Conservation (phyloP, 2,113 vertebrate species). For the Galeopterus variegatus region DNA sequence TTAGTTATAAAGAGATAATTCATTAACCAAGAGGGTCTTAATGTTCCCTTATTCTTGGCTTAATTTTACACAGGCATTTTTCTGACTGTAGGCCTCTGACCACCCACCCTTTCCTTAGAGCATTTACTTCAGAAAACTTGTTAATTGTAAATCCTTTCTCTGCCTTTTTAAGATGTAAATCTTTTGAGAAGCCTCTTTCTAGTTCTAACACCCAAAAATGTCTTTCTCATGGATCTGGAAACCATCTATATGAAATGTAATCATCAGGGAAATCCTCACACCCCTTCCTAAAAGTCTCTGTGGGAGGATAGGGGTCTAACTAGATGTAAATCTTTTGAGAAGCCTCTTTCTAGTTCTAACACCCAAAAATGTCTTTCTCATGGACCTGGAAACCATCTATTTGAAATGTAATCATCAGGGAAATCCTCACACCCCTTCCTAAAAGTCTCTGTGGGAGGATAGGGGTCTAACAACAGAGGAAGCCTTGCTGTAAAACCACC, state of each 20-base stretch:
- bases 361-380: background rate
- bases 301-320: background rate
- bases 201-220: background rate
- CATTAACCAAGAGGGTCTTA: background rate
- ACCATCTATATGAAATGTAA: background rate
- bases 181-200: background rate
- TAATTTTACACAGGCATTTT: background rate
- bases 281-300: background rate
- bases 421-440: background rate
- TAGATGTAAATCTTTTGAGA: conserved; percentile 14
- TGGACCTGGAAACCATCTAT: background rate
- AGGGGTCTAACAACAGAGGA: background rate
- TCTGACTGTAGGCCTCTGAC: background rate
- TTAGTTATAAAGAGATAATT: background rate
- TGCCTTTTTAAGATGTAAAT: background rate
- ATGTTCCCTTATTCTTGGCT: background rate
- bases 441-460: background rate
- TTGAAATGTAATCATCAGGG: background rate
- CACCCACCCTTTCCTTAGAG: background rate
- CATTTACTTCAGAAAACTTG: background rate
- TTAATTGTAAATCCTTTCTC: background rate
- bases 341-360: background rate
- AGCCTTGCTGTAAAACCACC: background rate
- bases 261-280: background rate
- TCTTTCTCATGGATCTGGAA: background rate